A percentile compares a stretch with the other conserved stretches of the same genome.
These are phyloP conservation scores for Hyperopisus bebe DNA, from an alignment of 2,113 vertebrate genomes.

Conservation along the genomic window DNA sequence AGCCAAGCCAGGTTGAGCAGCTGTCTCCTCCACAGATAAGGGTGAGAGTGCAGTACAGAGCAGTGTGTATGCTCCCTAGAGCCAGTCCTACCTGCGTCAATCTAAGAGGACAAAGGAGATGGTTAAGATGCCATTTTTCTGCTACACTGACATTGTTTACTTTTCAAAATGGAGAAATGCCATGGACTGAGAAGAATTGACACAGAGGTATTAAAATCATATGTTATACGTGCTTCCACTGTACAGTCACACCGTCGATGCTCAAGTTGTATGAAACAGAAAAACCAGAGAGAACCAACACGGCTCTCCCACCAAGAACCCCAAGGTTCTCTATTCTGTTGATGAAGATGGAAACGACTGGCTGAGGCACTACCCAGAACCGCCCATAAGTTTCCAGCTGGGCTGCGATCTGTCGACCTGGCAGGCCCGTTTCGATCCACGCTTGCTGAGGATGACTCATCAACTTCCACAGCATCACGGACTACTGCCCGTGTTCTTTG, in stretches of 20 bases:
- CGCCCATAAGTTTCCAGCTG: neutral
- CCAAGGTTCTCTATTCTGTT: neutral
- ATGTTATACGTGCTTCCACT: neutral
- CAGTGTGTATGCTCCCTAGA: neutral
- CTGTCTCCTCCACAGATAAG: neutral
- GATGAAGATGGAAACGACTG: neutral
- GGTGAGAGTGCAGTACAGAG: neutral
- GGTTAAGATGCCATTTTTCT: neutral
- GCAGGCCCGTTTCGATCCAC: neutral
- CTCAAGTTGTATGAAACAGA: neutral
- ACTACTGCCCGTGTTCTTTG: neutral
- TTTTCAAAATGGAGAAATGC: neutral
- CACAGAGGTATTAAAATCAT: neutral
- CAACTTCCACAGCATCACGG: neutral
- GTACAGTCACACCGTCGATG: neutral
- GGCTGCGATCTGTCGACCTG: neutral
- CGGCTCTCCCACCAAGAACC: neutral
- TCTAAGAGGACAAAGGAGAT: neutral
- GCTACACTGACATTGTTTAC: neutral
- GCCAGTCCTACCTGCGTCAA: neutral
- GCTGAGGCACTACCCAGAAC: neutral
- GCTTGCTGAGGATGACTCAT: neutral
- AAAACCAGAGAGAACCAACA: neutral
- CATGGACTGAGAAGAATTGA: neutral
- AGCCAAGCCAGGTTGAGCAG: constrained; percentile 21